Evolutionary conservation across 2,797 vertebrate genomes (phyloP), one percentile per base, ranked within the genome.

Genomic region (Melanotaenia trifasciata): DNA sequence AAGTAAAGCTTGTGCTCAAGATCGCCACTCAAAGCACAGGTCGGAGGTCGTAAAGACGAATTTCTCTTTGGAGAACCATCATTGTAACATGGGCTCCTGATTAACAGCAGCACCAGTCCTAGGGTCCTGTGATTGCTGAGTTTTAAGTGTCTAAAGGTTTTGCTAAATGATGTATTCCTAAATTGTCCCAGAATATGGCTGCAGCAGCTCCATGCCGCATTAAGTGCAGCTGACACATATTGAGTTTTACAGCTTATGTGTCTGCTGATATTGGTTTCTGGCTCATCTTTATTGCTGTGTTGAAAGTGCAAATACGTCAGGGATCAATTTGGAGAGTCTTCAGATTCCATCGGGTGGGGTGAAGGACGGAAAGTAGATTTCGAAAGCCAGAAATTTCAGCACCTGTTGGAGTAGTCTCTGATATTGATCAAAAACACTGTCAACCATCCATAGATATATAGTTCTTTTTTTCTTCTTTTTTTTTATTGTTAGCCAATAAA

Each of bases 281-380:
- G 40, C 61, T 79, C 11, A 36, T 64, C 61, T 64, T 73, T 57
- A 63, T 58, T 76, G 50, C 79, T 81, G 64, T 45, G 13, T 47
- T 84, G 60, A 78, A 83, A 84, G 71, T 73, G 28, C 58, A 74
- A 80, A 69, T 65, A 73, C 64, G 32, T 77, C 74, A 67, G 86
- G 87, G 84, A 79, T 79, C 35, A 20, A 74, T 84, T 79, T 83
- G 76, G 83, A 87, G 18, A 66, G 77, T 69, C 62, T 20, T 63
- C 43, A 58, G 66, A 81, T 87, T 90, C 86, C 80, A 73, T 9
- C 24, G 76, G 70, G 76, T 66, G 81, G 62, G 54, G 65, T 61
- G 64, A 32, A 58, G 57, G 57, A 71, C 36, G 76, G 72, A 85
- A 79, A 85, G 53, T 47, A 4, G 18, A 50, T 61, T 79, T 68